These are phyloP conservation scores for Montifringilla adamsi DNA, from an alignment of 2,113 vertebrate genomes.

Conservation along the genomic window DNA sequence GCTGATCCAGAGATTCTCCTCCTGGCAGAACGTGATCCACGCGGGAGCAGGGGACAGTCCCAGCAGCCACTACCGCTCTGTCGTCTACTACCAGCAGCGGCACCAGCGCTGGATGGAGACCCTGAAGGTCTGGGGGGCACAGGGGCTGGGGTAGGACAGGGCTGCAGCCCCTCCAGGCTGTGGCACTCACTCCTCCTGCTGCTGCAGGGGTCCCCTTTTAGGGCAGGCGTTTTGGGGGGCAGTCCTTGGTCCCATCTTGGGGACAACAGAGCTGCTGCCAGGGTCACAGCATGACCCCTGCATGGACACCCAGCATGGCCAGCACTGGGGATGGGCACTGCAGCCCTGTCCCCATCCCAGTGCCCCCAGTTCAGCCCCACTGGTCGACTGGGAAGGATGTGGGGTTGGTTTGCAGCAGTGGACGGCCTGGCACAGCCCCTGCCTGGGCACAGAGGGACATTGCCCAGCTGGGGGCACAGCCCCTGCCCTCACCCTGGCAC, in stretches of 20 bases:
- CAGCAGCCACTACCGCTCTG: constrained; percentile 20
- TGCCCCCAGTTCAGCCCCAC: background rate
- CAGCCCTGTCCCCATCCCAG: too few relatives aligned
- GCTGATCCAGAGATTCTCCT: rapidly evolving
- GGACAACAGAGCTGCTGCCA: rapidly evolving
- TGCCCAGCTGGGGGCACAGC: background rate
- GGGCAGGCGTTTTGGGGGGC: background rate
- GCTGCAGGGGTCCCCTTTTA: background rate
- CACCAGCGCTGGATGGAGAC: constrained; percentile 72
- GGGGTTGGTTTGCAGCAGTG: background rate
- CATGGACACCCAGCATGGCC: too few relatives aligned
- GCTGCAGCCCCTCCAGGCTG: background rate
- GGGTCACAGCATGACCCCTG: background rate
- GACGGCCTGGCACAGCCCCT: rapidly evolving
- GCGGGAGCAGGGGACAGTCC: constrained; percentile 13
- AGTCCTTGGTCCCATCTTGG: rapidly evolving
- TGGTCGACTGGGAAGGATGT: background rate
- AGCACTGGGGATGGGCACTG: rapidly evolving
- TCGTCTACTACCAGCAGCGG: constrained; percentile 68
- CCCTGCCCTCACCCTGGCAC: background rate
- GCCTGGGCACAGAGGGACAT: background rate
- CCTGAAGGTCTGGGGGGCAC: background rate
- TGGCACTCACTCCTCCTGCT: rapidly evolving
- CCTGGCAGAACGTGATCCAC: constrained; percentile 47
- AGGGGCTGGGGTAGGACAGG: background rate